These are phyloP conservation scores for Helogale parvula DNA, from an alignment of 2,113 vertebrate species.

Conservation along the genomic window DNA sequence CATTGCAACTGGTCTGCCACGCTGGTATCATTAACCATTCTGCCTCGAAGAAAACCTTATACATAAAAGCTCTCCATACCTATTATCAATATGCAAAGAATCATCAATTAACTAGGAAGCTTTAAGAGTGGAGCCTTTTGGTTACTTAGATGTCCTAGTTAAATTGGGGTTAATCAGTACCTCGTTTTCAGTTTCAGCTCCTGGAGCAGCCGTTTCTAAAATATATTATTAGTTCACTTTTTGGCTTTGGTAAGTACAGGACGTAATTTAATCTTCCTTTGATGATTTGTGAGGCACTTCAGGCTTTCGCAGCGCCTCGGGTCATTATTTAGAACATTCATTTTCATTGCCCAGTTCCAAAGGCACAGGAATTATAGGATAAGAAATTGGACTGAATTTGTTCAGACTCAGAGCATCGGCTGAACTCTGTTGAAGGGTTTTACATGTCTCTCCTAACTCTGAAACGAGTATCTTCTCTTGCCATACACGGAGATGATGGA, in stretches of 20 bases:
- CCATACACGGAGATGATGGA: not conserved
- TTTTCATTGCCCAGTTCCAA: slow-evolving; percentile 55
- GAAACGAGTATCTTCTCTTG: not conserved
- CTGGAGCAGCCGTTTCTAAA: slow-evolving; percentile 16
- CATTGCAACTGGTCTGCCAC: not conserved
- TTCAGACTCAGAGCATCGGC: slow-evolving; percentile 24
- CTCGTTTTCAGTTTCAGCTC: slow-evolving; percentile 22
- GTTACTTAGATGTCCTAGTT: not conserved
- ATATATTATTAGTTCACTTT: slow-evolving; percentile 66
- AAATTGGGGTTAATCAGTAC: slow-evolving; percentile 21
- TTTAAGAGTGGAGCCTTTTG: not conserved
- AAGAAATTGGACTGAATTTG: slow-evolving; percentile 66
- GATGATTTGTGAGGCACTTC: slow-evolving; percentile 73
- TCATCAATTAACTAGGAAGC: not conserved
- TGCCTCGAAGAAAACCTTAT: not conserved
- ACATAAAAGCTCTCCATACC: not conserved
- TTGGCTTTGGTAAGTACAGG: slow-evolving; percentile 49
- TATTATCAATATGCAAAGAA: not conserved
- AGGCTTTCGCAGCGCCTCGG: not conserved
- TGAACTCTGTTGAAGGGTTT: slow-evolving; percentile 18
- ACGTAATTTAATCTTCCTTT: slow-evolving; percentile 69
- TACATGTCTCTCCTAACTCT: slow-evolving; percentile 40
- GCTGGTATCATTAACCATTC: not conserved
- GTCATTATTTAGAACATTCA: slow-evolving; percentile 68
- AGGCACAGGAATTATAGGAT: slow-evolving; percentile 52